phyloP scores from a whole-genome alignment of 2,113 vertebrate genomes.

The Epinephelus lanceolatus region DNA sequence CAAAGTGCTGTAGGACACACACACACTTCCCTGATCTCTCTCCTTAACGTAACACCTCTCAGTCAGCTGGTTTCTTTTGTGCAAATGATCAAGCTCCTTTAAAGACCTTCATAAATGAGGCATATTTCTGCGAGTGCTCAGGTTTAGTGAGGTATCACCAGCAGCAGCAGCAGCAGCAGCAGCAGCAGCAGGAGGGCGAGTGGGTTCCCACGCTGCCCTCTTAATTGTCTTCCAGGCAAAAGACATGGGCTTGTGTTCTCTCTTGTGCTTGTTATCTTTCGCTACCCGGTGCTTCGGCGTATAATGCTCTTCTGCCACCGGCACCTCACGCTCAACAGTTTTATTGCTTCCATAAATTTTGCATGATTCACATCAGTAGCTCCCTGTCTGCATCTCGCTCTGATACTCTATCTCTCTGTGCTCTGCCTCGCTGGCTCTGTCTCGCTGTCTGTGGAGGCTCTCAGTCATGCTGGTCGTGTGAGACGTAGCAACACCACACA shows the following conservation, averaged over 20 bases:
- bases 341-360: slow-evolving; percentile 75
- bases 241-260: slow-evolving; percentile 23
- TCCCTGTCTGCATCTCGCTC: slow-evolving; percentile 11
- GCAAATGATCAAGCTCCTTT: background rate
- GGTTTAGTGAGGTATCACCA: background rate
- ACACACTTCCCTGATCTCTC: background rate
- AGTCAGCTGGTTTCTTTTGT: background rate
- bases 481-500: slow-evolving; percentile 3
- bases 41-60: background rate
- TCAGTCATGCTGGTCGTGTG: background rate
- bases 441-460: background rate
- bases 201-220: background rate
- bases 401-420: slow-evolving; percentile 26
- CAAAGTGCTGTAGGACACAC: background rate
- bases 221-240: slow-evolving; percentile 35
- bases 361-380: slow-evolving; percentile 65
- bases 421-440: background rate
- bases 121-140: background rate
- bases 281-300: slow-evolving; percentile 14
- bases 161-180: background rate
- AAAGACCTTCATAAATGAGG: background rate
- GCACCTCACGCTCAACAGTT: slow-evolving; percentile 45
- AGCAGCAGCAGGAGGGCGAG: too few species aligned
- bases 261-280: slow-evolving; percentile 59
- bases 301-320: slow-evolving; percentile 44